Percentiles rank a stretch among this genome's conserved stretches.
phyloP scores from a whole-genome alignment of 2,888 invertebrate species.

The Lissocephala sabroskyi region DNA sequence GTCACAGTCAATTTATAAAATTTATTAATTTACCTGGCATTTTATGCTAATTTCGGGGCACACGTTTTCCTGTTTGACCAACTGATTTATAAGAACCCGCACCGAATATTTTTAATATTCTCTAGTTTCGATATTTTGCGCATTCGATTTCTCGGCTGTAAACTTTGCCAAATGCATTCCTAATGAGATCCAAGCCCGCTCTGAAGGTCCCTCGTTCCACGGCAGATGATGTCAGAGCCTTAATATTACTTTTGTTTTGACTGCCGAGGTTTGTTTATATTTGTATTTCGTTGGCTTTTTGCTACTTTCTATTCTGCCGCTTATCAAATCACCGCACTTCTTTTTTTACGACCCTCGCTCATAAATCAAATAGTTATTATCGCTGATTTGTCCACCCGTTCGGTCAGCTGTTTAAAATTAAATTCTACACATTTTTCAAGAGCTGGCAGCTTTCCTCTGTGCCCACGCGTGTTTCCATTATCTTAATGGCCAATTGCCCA shows the following conservation, averaged over 20 bases:
- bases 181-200: constrained; percentile 44
- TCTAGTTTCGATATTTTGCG: too few relatives aligned
- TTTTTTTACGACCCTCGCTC: constrained; percentile 15
- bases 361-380: constrained; percentile 1
- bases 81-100: constrained; percentile 36
- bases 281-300: too few relatives aligned
- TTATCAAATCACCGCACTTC: too few relatives aligned
- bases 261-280: constrained; percentile 11
- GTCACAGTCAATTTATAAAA: too few relatives aligned
- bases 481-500: too few relatives aligned
- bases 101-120: constrained; percentile 2
- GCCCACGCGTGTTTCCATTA: too few relatives aligned
- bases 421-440: too few relatives aligned
- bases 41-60: constrained; percentile 9
- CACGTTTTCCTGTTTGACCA: constrained; percentile 11
- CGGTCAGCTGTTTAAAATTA: too few relatives aligned
- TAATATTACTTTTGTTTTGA: constrained; percentile 9
- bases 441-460: too few relatives aligned
- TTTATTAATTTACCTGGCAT: constrained; percentile 11
- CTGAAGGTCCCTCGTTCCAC: background rate
- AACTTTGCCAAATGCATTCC: constrained; percentile 50
- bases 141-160: constrained; percentile 5
- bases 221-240: constrained; percentile 45
- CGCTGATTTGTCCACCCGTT: too few relatives aligned
- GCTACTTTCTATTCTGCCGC: too few relatives aligned